Conservation (phyloP, 2,797 vertebrate species). For the Lepus townsendii region DNA sequence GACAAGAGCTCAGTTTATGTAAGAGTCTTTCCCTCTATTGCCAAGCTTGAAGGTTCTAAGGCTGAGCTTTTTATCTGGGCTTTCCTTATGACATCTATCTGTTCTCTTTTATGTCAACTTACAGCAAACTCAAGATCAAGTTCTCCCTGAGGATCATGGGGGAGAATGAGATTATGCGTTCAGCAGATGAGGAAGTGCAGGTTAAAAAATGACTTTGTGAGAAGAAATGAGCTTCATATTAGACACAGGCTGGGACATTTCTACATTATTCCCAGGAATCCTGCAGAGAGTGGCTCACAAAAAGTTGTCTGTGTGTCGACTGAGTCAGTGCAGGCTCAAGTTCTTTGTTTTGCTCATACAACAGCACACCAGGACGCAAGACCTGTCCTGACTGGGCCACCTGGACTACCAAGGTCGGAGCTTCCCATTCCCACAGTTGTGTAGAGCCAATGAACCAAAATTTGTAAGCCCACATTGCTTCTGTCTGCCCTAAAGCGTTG, state of each 20-base stretch:
- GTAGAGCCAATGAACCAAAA: background rate
- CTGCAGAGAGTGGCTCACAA: background rate
- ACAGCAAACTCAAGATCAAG: background rate
- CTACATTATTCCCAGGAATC: background rate
- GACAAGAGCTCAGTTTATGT: background rate
- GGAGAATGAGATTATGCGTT: background rate
- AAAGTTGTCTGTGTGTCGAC: no score
- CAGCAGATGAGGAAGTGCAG: background rate
- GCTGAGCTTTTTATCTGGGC: background rate
- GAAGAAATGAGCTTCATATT: background rate
- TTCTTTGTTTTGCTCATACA: background rate
- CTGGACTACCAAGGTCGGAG: background rate
- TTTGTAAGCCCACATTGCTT: background rate
- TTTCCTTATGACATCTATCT: background rate
- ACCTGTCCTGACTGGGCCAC: background rate
- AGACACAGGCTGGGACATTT: background rate
- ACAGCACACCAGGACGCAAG: background rate
- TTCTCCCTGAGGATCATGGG: background rate
- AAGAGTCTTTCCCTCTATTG: background rate
- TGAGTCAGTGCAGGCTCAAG: background rate
- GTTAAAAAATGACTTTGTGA: background rate
- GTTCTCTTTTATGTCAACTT: background rate
- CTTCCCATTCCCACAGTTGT: background rate
- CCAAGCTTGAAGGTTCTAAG: background rate
- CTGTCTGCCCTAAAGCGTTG: background rate